A percentile compares a stretch with the other conserved stretches of the same genome.
These are phyloP conservation scores for Dicerorhinus sumatrensis DNA, from an alignment of 2,113 vertebrate genomes.

Conservation along the genomic window DNA sequence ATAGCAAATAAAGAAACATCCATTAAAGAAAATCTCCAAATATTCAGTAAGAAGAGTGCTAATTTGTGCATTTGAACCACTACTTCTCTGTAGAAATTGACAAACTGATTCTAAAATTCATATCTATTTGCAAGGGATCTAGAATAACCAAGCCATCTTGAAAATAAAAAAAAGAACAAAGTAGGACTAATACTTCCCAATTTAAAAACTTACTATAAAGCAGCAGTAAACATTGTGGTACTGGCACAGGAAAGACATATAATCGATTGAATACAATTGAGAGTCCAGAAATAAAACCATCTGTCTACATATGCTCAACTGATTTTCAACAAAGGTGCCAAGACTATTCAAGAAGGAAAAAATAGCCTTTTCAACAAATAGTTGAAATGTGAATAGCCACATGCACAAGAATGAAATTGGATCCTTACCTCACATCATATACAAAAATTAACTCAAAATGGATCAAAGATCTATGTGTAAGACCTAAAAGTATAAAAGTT, in stretches of 20 bases:
- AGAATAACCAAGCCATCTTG: background rate
- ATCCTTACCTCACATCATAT: background rate
- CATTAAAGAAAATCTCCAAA: background rate
- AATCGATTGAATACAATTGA: background rate
- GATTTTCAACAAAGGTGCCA: background rate
- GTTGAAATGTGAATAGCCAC: background rate
- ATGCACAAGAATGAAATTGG: background rate
- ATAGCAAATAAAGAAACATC: background rate
- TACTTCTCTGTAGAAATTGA: background rate
- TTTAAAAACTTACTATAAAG: background rate
- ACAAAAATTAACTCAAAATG: background rate
- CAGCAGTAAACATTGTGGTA: background rate
- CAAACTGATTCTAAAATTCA: background rate
- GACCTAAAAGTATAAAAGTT: background rate
- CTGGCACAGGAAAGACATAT: background rate
- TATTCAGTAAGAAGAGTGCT: background rate
- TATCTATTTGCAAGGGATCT: background rate
- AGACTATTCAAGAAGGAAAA: background rate
- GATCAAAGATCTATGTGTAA: background rate
- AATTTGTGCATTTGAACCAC: background rate
- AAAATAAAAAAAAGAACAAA: background rate
- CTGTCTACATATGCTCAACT: background rate
- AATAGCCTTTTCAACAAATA: background rate
- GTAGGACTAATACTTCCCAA: background rate
- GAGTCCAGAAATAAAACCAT: background rate